phyloP scores from a whole-genome alignment of 2,113 vertebrate genomes.

The Brachionichthys hirsutus region DNA sequence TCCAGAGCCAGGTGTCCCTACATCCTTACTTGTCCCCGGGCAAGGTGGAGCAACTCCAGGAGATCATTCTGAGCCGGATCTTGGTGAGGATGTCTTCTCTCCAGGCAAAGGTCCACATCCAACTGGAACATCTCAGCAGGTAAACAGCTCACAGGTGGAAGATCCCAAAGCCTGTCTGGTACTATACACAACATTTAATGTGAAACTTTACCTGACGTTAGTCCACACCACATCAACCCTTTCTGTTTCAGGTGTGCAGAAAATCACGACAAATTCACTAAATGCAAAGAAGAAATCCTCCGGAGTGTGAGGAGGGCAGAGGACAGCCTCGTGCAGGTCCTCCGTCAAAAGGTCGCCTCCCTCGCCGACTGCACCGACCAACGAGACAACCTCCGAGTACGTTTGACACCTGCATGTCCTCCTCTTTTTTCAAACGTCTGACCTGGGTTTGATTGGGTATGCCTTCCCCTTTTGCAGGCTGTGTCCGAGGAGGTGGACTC shows the following conservation, averaged over 20 bases:
- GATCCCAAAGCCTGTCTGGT: neutral
- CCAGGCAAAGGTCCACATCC: conserved; percentile 70
- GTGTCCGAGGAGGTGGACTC: conserved; percentile 60
- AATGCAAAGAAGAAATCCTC: conserved; percentile 73
- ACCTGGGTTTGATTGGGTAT: neutral
- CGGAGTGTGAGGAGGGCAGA: conserved; percentile 68
- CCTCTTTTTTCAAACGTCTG: too few species aligned
- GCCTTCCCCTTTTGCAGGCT: conserved; percentile 41
- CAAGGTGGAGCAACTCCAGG: conserved; percentile 69
- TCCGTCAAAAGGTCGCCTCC: conserved; percentile 73
- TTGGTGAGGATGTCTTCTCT: conserved; percentile 71
- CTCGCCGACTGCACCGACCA: conserved; percentile 81
- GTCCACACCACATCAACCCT: too few species aligned
- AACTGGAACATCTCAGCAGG: conserved; percentile 70
- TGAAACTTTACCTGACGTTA: too few species aligned
- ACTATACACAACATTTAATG: too few species aligned
- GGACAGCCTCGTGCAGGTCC: conserved; percentile 65
- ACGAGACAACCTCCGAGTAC: conserved; percentile 75
- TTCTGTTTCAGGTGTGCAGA: conserved; percentile 79
- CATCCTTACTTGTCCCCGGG: conserved; percentile 67
- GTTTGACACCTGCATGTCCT: neutral
- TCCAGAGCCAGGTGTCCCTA: conserved; percentile 68
- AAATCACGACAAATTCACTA: conserved; percentile 69
- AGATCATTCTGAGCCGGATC: conserved; percentile 73
- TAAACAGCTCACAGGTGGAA: conserved; percentile 1